Conservation (phyloP, 35 echinoderm and acorn worm genomes). For the Hemicentrotus pulcherrimus region DNA sequence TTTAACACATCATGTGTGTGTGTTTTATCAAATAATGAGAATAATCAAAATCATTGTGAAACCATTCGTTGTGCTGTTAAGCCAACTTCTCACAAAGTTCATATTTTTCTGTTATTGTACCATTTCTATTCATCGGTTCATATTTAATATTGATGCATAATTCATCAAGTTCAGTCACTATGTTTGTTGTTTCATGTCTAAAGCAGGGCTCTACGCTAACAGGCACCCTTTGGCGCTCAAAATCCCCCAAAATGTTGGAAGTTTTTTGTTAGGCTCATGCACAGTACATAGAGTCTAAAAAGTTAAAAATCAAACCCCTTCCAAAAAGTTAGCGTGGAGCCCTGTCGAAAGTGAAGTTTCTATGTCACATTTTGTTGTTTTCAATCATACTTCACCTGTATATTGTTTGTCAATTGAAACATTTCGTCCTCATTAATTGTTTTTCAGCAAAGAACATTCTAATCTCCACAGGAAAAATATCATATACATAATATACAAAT, state of each 20-base stretch:
- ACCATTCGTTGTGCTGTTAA: background rate
- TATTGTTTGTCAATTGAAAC: background rate
- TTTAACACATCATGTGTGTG: conserved; percentile 14
- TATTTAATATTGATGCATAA: conserved; percentile 6
- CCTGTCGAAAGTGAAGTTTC: background rate
- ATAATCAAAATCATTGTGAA: background rate
- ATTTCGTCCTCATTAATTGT: background rate
- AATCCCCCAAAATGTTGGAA: too few relatives aligned
- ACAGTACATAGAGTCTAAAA: too few relatives aligned
- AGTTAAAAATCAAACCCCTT: too few relatives aligned
- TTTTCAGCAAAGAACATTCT: conserved; percentile 10
- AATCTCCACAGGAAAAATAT: background rate
- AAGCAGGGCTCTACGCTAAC: background rate
- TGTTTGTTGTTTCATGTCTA: background rate
- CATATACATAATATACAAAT: background rate
- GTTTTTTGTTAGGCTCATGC: too few relatives aligned
- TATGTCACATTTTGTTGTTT: background rate
- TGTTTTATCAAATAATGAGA: background rate
- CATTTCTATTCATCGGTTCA: background rate
- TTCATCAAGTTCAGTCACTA: background rate
- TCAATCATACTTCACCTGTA: background rate
- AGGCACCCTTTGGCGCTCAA: too few relatives aligned
- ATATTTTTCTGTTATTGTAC: background rate
- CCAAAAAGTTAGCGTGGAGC: too few relatives aligned
- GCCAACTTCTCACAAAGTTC: background rate